A percentile compares a stretch with the other conserved stretches of the same genome.
Conservation (phyloP, 2,113 vertebrate genomes). For the Copsychus sechellarum region DNA sequence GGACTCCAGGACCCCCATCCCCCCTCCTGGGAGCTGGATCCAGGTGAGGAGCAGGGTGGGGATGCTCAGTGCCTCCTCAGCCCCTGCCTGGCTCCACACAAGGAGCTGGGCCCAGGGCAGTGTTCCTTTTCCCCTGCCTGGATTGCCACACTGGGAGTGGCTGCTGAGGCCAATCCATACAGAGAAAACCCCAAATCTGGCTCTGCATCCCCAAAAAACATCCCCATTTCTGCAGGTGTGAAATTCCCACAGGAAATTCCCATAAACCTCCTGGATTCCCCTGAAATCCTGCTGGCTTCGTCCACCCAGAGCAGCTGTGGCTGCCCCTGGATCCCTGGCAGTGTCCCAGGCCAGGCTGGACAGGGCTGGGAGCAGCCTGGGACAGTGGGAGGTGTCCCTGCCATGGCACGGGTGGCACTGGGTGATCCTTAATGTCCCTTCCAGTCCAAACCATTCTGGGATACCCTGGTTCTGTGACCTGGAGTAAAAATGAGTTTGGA, state of each 20-base stretch:
- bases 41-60: background rate
- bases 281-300: background rate
- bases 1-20: background rate
- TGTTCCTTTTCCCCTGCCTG: background rate
- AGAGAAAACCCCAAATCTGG: background rate
- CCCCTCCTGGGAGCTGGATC: background rate
- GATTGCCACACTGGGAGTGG: background rate
- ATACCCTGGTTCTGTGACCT: background rate
- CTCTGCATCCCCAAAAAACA: background rate
- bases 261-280: background rate
- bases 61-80: background rate
- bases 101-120: background rate
- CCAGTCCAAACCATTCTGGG: background rate
- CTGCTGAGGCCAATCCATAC: background rate
- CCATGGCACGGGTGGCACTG: background rate
- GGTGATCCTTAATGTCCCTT: fast-evolving
- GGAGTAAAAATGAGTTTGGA: background rate
- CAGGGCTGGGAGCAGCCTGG: background rate
- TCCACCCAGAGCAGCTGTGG: background rate
- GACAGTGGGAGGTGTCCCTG: background rate
- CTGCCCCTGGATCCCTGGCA: background rate
- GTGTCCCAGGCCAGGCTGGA: background rate
- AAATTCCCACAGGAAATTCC: background rate
- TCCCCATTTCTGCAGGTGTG: fast-evolving
- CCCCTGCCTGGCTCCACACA: fast-evolving